A percentile compares a stretch with the other conserved stretches of the same genome.
These are phyloP conservation scores for Oxyruncus cristatus DNA, from an alignment of 2,113 vertebrate genomes.

Conservation along the genomic window DNA sequence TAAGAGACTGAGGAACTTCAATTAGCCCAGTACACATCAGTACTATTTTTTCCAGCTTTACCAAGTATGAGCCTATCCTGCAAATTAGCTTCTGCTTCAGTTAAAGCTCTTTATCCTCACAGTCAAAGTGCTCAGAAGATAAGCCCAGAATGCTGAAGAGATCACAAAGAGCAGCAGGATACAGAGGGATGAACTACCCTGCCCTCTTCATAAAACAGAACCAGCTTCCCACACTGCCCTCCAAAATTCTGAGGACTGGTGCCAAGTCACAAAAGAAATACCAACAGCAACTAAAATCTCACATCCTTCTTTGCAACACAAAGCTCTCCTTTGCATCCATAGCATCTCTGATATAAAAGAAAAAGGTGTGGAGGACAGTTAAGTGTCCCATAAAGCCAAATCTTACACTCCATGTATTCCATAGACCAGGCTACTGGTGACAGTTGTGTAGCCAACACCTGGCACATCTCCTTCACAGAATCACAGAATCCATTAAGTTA, in stretches of 20 bases:
- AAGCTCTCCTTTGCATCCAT: accelerated
- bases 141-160: background rate
- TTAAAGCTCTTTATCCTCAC: background rate
- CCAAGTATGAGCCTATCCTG: background rate
- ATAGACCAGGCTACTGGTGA: background rate
- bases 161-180: background rate
- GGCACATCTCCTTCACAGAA: background rate
- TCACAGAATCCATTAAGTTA: background rate
- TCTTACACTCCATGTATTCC: background rate
- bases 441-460: background rate
- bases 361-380: background rate
- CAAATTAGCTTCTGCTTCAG: background rate
- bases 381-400: background rate
- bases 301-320: background rate
- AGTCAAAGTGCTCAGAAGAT: background rate
- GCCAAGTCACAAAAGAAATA: background rate
- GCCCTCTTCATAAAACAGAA: too few species aligned
- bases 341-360: background rate
- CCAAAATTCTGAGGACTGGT: too few species aligned
- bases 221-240: background rate
- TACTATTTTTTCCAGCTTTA: background rate
- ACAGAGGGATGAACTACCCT: background rate
- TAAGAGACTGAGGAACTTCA: background rate
- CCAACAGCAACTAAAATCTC: background rate
- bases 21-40: background rate